Evolutionary conservation across 2,888 invertebrate genomes (phyloP).

Genomic region (Carabus problematicus): DNA sequence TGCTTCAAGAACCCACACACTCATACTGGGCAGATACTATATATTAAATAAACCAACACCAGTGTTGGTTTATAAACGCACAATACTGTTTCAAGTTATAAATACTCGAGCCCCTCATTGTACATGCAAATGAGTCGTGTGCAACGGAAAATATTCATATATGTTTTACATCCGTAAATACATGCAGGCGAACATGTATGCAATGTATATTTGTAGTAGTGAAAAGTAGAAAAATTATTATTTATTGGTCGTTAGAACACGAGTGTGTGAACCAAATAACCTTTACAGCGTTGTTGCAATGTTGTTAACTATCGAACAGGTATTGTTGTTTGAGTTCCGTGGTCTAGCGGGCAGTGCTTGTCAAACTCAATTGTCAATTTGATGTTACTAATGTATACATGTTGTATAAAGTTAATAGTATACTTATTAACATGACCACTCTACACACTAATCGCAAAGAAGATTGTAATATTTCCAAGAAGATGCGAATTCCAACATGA

Average conservation of each 20-base stretch:
- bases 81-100: constrained; percentile 2
- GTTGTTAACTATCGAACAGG: too few species aligned
- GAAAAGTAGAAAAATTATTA: constrained; percentile 26
- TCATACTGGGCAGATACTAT: too few species aligned
- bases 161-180: constrained; percentile 13
- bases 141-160: constrained; percentile 29
- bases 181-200: constrained; percentile 2
- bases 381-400: too few species aligned
- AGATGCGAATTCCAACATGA: too few species aligned
- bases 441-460: too few species aligned
- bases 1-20: constrained; percentile 13
- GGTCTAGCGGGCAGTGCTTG: too few species aligned
- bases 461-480: too few species aligned
- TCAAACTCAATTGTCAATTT: too few species aligned
- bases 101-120: constrained; percentile 12
- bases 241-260: constrained; percentile 9
- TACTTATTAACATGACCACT: too few species aligned
- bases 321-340: too few species aligned
- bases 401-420: too few species aligned
- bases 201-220: background rate
- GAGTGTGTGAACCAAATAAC: constrained; percentile 30
- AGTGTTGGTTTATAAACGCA: background rate
- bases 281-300: constrained; percentile 6
- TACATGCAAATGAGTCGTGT: constrained; percentile 29
- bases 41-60: background rate